Evolutionary conservation across 1,140 invertebrate species (phyloP), one percentile per base, ranked within the genome.

Genomic region (Drosophila serrata): DNA sequence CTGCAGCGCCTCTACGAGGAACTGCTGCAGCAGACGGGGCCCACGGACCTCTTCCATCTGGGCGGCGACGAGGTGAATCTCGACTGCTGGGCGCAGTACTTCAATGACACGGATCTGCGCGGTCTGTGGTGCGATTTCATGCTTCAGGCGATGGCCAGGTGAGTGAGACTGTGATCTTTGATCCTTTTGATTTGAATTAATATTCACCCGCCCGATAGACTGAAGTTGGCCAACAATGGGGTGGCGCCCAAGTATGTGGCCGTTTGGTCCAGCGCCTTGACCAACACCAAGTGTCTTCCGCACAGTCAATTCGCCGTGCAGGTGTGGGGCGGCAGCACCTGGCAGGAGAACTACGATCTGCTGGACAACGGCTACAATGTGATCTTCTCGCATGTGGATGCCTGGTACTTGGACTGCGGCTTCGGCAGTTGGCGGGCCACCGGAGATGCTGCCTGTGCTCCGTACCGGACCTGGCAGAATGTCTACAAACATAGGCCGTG

Each of bases 401-500:
- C 96, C 2, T 97, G 96, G 96, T 97, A 97, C 92, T 93, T 98
- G 57, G 96, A 97, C 81, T 97, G 97, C 79, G 96, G 96, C 0
- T 97, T 96, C 84, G 96, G 96, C 2, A 95, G 94, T 43, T 97
- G 96, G 96, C 93, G 96, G 8, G 96, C 91, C 91, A 93, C 78
- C 76, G 94, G 64, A 0, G 95, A 95, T 45, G 96, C 95, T 0
- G 96, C 96, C 42, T 97, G 97, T 81, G 95, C 96, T 6, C 96
- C 96, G 2, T 97, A 97, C 85, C 94, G 95, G 43, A 96, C 95
- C 2, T 97, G 97, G 97, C 96, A 97, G 90, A 96, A 95, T 56
- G 95, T 97, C 2, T 97, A 97, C 91, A 96, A 95, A 91, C 97
- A 98, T 84, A 93, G 95, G 69, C 96, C 96, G 0, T 96, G 96